Evolutionary conservation across 2,888 invertebrate species (phyloP), one percentile per base, ranked within the genome.

Genomic region (Tolmerus cingulatus): DNA sequence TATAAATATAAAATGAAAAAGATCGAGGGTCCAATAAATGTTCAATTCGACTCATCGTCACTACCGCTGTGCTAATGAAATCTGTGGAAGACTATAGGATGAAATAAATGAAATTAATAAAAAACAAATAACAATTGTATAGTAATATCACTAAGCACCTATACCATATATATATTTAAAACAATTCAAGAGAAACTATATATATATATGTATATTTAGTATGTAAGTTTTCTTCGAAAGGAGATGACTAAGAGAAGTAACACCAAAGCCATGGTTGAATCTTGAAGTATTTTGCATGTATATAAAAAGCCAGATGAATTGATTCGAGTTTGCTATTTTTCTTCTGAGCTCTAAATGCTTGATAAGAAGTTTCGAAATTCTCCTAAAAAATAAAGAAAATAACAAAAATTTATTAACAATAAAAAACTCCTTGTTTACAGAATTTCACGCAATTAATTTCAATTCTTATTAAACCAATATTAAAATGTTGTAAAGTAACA

Each of bases 21-120:
- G 19, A 66, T 87, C 87, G 87, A 88, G 88, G 88, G 88, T 88
- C 88, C 88, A 88, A 88, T 66, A 87, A 87, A 78, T 87, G 87
- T 87, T 87, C 87, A 87, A 87, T 79, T 87, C 78, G 66, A 57
- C 66, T 78, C 87, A 79, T 79, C 76, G 77, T 74, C 66, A 55
- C 51, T 79, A 57, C 82, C 82, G 51, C 82, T 82, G 82, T 82
- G 82, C 57, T 82, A 66, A 82, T 82, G 46, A 88, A 78, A 9
- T 57, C 66, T 82, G 37, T 34, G 82, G 57, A 66, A 82, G 66
- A 82, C 82, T 82, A 57, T 82, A 82, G 82, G 40, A 82, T 66
- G 27, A 57, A 57, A n/a, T 57, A 57, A 55, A 81, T 57, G 16
- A 57, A 37, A n/a, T 82, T 82, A 51, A 19, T 57, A 55, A 81